phyloP scores from a whole-genome alignment of 1,140 invertebrate genomes.

The Hycleus cichorii region DNA sequence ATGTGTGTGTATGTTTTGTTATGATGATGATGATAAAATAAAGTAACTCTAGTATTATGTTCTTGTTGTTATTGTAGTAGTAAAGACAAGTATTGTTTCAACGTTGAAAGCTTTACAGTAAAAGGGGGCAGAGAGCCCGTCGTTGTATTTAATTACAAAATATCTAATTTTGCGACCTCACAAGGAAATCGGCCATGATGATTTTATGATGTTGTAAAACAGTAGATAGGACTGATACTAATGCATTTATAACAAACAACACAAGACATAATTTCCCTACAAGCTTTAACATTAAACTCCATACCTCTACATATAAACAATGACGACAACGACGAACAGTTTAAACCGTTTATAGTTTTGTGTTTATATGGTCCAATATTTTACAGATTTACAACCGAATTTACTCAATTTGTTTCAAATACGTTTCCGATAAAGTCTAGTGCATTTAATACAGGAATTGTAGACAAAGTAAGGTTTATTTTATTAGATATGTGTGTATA shows the following conservation, averaged over 20 bases:
- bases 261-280: not conserved
- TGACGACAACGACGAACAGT: not conserved
- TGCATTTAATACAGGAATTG: not conserved
- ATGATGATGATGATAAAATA: no score
- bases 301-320: not conserved
- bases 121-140: not conserved
- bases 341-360: not conserved
- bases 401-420: not conserved
- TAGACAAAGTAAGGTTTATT: not conserved
- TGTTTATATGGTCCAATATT: not conserved
- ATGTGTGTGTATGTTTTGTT: no score
- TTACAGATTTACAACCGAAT: not conserved
- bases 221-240: not conserved
- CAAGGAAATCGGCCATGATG: conserved; percentile 8
- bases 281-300: no score
- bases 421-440: not conserved
- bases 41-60: no score
- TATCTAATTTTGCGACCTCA: conserved; percentile 1
- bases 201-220: conserved; percentile 8
- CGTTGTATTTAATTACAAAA: conserved; percentile 5
- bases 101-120: conserved; percentile 5
- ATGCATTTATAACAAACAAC: conserved; percentile 7
- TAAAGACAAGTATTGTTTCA: conserved; percentile 10
- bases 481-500: not conserved
- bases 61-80: not conserved